Base-by-base conservation (phyloP, 35 echinoderm and acorn worm genomes). In the Chiridota heheva region DNA sequence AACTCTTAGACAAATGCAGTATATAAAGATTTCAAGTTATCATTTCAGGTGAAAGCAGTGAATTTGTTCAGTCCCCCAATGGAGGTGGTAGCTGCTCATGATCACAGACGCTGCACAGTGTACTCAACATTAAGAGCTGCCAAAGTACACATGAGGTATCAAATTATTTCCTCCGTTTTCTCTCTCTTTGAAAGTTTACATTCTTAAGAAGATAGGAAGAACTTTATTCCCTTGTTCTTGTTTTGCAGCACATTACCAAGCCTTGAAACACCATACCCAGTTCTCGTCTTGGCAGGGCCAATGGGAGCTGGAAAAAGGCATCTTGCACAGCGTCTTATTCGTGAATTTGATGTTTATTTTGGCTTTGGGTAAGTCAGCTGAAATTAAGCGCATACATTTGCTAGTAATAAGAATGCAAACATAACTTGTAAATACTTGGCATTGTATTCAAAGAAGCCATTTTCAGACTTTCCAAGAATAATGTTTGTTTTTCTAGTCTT, bases 241-340 rank as follows among this genome's bases (percentile, higher is more conserved):
- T 70, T 33, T 57, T 49, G 2, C 51, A 97, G 94, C 56, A 97
- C 94, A 5, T 42, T 97, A 28, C 84, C 94, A 55, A 97, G 51
- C 48, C 77, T 85, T 35, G 94, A 97, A 72, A 91, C 89, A 31
- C 94, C 94, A 3, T 91, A 91, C 44, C 94, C 94, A 41, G 80
- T 97, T 40, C 89, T 97, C 4, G 85, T 97, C 1, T 31, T 91
- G 7, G 90, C 81, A 17, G 94, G 94, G 24, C 88, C 94, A 1
- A 51, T 72, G 7, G 94, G 94, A n/a, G 83, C 94, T 1, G 88
- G 88, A 4, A 97, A 97, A 65, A 45, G 57, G 42, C 64, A 77
- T 61, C 70, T 97, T 28, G 84, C 94, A 47, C 89, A 97, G 20
- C 81, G 82, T 61, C 89, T 97, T 34, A 60, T 76, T 60, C 85